These are phyloP conservation scores for Salticus scenicus DNA, from an alignment of 2,888 invertebrate genomes.

Conservation along the genomic window DNA sequence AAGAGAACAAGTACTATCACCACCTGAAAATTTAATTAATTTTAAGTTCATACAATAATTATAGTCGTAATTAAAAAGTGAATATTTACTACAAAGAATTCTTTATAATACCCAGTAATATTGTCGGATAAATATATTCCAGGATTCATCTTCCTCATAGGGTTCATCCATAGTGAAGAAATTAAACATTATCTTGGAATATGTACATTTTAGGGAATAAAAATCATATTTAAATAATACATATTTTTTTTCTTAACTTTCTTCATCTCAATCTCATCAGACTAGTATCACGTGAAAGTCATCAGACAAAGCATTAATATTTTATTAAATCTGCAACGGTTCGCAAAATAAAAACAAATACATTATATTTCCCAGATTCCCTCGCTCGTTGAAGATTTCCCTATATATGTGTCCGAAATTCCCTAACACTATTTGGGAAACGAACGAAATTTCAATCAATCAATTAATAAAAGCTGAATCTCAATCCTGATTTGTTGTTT, in stretches of 20 bases:
- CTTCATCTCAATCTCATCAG: not conserved
- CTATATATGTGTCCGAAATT: too few relatives aligned
- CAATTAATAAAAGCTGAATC: too few relatives aligned
- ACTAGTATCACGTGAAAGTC: not conserved
- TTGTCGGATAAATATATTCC: constrained; percentile 43
- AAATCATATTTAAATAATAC: not conserved
- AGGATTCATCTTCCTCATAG: constrained; percentile 50
- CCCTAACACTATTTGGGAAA: too few relatives aligned
- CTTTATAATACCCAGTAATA: constrained; percentile 55
- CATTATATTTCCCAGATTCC: too few relatives aligned
- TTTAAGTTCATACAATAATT: not conserved
- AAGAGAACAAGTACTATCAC: constrained; percentile 42
- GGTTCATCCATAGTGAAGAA: constrained; percentile 36
- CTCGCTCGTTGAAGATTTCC: too few relatives aligned
- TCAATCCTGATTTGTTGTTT: too few relatives aligned
- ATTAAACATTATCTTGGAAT: not conserved
- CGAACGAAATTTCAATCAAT: too few relatives aligned
- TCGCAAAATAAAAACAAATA: too few relatives aligned
- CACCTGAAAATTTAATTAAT: constrained; percentile 16
- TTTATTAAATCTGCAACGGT: too few relatives aligned
- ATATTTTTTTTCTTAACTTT: too few relatives aligned
- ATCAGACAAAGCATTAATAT: not conserved
- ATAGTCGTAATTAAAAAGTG: not conserved
- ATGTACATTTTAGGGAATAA: not conserved
- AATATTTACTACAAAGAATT: not conserved